Evolutionary conservation across 2,113 vertebrate genomes (phyloP), one percentile per base, ranked within the genome.

Genomic region (Peromyscus leucopus): DNA sequence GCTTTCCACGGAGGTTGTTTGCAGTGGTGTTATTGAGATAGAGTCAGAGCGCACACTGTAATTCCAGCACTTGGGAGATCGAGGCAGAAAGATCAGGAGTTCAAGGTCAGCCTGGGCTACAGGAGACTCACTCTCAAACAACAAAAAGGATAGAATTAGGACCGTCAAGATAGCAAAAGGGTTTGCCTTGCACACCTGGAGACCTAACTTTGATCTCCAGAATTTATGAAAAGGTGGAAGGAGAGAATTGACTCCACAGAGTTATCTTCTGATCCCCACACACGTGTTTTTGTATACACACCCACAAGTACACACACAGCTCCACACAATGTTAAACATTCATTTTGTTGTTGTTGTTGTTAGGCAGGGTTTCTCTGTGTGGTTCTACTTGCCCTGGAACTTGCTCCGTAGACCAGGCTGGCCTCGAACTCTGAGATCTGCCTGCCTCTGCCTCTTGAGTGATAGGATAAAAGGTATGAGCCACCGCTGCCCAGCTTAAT

Each of bases 1-100:
- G 15, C 46, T 89, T 92, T 83, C 61, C 57, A 84, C 95, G 93
- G 55, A 95, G 63, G 80, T 3, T 75, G 46, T 36, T 79, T 22
- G 19, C 13, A 59, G 13, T 31, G 61, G 22, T 24, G 5, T 42
- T 88, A 15, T 51, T 22, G 59, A 94, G 36, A 90, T 2, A 9
- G 71, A n/a, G 72, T 7, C n/a, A 76, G 10, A 16, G 57, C 12
- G 12, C 13, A 57, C 15, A 3, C 46, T 72, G 21, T 57, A 26
- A n/a, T 55, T 33, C 85, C 22, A 88, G 85, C 1, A 5, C 5
- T 12, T 22, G 9, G 16, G 39, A 63, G 42, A 4, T 46, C 12
- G 59, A 69, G 16, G 83, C 59, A 22, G 9, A 42, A 48, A 17
- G 31, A 51, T 36, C 10, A 36, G 63, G 63, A 69, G 84, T 69